phyloP scores from a whole-genome alignment of 2,888 invertebrate species.

The Acleris holmiana region DNA sequence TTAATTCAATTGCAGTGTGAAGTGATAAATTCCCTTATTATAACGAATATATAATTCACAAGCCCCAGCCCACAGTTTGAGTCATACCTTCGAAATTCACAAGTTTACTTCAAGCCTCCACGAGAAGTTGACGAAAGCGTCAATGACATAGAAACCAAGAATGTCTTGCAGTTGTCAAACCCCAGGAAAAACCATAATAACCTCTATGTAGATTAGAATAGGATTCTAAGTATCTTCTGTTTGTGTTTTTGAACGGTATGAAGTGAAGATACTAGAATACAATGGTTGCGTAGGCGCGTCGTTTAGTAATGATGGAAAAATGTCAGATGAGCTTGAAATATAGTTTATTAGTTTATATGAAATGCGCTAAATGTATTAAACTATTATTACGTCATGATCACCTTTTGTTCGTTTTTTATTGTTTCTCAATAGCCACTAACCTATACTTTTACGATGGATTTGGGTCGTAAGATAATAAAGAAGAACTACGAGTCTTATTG shows the following conservation, averaged over 20 bases:
- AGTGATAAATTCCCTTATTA: constrained; percentile 64
- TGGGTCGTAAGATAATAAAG: not conserved
- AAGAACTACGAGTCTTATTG: too few species aligned
- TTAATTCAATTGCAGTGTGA: constrained; percentile 53
- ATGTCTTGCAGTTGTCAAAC: constrained; percentile 4
- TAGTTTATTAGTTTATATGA: constrained; percentile 45
- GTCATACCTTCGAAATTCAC: constrained; percentile 57
- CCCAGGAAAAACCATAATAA: not conserved
- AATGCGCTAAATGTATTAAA: constrained; percentile 27
- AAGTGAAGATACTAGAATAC: constrained; percentile 48
- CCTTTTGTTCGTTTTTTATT: constrained; percentile 36
- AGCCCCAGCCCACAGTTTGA: constrained; percentile 57
- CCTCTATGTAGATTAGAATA: constrained; percentile 3
- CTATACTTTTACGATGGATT: constrained; percentile 18
- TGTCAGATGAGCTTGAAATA: constrained; percentile 54
- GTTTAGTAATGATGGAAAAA: constrained; percentile 66
- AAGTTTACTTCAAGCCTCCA: constrained; percentile 46
- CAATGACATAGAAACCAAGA: constrained; percentile 25
- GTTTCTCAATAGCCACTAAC: constrained; percentile 10
- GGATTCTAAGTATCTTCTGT: constrained; percentile 6
- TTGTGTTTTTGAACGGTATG: constrained; percentile 1
- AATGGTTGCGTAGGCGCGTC: constrained; percentile 67
- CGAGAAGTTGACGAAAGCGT: constrained; percentile 36
- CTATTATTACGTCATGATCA: constrained; percentile 32
- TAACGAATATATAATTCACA: constrained; percentile 52